Percentiles rank a stretch among this genome's conserved stretches.
Evolutionary conservation across 2,888 invertebrate genomes (phyloP).

Genomic region (Andrena flavipes): DNA sequence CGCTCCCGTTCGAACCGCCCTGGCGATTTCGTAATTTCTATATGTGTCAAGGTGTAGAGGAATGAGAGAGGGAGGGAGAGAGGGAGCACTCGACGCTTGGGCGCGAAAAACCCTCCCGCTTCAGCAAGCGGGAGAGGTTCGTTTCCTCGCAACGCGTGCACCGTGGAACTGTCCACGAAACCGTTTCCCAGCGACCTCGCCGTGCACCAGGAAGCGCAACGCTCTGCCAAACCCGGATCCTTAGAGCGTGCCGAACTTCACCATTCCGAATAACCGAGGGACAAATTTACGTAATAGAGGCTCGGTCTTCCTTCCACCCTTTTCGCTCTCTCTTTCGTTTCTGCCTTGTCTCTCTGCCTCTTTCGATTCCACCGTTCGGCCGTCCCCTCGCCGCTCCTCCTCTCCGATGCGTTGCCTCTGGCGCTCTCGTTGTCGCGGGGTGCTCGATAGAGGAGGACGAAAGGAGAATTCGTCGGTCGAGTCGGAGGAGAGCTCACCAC

Average conservation of each 20-base stretch:
- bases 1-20: slow-evolving; percentile 55
- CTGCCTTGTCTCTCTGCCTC: slow-evolving; percentile 7
- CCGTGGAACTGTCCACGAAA: slow-evolving; percentile 6
- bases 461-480: slow-evolving; percentile 70
- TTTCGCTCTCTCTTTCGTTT: slow-evolving; percentile 21
- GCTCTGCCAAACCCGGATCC: slow-evolving; percentile 53
- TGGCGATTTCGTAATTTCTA: slow-evolving; percentile 69
- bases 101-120: slow-evolving; percentile 27
- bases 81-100: neutral
- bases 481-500: slow-evolving; percentile 70
- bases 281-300: slow-evolving; percentile 79
- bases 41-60: slow-evolving; percentile 69
- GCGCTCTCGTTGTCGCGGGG: slow-evolving; percentile 22
- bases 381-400: neutral
- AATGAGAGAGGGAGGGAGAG: neutral
- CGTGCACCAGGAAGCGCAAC: slow-evolving; percentile 58
- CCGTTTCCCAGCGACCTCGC: slow-evolving; percentile 34
- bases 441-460: slow-evolving; percentile 31
- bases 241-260: slow-evolving; percentile 52
- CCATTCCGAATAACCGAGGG: slow-evolving; percentile 54
- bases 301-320: slow-evolving; percentile 61
- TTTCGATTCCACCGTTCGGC: neutral
- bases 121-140: neutral
- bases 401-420: slow-evolving; percentile 13
- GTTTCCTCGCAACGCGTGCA: slow-evolving; percentile 22